Conservation (phyloP, 2,888 invertebrate species). For the Melieria omissa region DNA sequence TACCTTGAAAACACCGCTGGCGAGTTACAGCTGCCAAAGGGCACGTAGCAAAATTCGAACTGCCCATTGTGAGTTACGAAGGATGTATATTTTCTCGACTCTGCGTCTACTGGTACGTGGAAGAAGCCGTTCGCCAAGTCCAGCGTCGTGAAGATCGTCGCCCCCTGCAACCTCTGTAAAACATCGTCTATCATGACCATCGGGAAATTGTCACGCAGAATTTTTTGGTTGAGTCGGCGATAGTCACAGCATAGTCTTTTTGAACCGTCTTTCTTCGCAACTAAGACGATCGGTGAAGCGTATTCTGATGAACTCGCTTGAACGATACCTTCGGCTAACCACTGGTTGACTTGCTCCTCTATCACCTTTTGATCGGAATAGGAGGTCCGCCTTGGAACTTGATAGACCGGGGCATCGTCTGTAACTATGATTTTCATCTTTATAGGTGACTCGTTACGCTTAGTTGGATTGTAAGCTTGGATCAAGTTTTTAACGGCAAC, state of each 20-base stretch:
- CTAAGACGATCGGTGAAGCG: slow-evolving; percentile 45
- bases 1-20: slow-evolving; percentile 40
- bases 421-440: slow-evolving; percentile 28
- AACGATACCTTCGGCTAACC: slow-evolving; percentile 54
- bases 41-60: slow-evolving; percentile 42
- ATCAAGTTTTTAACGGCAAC: not conserved
- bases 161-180: slow-evolving; percentile 34
- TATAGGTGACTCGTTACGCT: not conserved
- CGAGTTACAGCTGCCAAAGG: slow-evolving; percentile 40
- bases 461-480: slow-evolving; percentile 5
- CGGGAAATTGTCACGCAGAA: slow-evolving; percentile 35
- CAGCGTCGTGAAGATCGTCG: slow-evolving; percentile 36
- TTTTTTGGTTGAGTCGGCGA: slow-evolving; percentile 24
- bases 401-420: slow-evolving; percentile 20
- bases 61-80: slow-evolving; percentile 47
- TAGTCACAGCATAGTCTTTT: slow-evolving; percentile 37
- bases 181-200: slow-evolving; percentile 40
- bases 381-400: slow-evolving; percentile 11
- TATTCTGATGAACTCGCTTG: slow-evolving; percentile 54
- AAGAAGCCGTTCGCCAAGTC: slow-evolving; percentile 43
- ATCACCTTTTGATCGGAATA: slow-evolving; percentile 32
- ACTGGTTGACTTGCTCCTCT: slow-evolving; percentile 50
- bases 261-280: not conserved
- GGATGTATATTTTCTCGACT: slow-evolving; percentile 46
- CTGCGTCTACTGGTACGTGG: slow-evolving; percentile 40